Evolutionary conservation across 2,888 invertebrate genomes (phyloP).

Genomic region (Cactoblastis cactorum): DNA sequence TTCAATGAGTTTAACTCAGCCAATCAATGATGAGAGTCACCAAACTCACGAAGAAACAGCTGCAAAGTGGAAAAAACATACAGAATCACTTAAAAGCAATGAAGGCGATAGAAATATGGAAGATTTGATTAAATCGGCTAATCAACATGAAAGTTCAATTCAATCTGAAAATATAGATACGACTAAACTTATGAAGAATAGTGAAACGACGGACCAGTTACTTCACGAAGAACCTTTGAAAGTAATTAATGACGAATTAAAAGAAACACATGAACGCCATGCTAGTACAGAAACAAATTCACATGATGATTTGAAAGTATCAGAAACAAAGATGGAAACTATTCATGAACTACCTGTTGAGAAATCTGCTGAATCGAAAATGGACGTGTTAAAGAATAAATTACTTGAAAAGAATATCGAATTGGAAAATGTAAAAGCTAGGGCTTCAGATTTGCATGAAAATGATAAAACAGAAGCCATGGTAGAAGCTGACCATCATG

Average conservation of each 20-base stretch:
- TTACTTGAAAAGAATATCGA: not conserved
- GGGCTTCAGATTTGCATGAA: not conserved
- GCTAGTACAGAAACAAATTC: not conserved
- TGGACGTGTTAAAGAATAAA: not conserved
- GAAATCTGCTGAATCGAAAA: slow-evolving; percentile 9
- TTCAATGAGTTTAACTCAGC: slow-evolving; percentile 38
- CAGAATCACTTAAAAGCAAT: slow-evolving; percentile 50
- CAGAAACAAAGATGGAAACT: slow-evolving; percentile 8
- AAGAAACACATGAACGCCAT: not conserved
- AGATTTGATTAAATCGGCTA: slow-evolving; percentile 45
- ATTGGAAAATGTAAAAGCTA: not conserved
- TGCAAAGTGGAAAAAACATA: slow-evolving; percentile 59
- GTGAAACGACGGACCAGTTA: not conserved
- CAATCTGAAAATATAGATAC: slow-evolving; percentile 16
- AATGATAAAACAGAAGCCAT: not conserved
- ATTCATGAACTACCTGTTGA: not conserved
- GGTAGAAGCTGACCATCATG: not conserved
- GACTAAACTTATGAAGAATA: slow-evolving; percentile 15
- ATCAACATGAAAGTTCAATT: slow-evolving; percentile 19
- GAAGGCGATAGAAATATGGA: slow-evolving; percentile 59
- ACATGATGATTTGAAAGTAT: not conserved
- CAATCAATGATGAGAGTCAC: slow-evolving; percentile 29
- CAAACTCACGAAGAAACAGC: slow-evolving; percentile 49
- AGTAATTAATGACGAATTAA: not conserved
- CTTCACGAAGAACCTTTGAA: not conserved